These are phyloP conservation scores for Lagenorhynchus albirostris DNA, from an alignment of 2,113 vertebrate species.

Conservation along the genomic window DNA sequence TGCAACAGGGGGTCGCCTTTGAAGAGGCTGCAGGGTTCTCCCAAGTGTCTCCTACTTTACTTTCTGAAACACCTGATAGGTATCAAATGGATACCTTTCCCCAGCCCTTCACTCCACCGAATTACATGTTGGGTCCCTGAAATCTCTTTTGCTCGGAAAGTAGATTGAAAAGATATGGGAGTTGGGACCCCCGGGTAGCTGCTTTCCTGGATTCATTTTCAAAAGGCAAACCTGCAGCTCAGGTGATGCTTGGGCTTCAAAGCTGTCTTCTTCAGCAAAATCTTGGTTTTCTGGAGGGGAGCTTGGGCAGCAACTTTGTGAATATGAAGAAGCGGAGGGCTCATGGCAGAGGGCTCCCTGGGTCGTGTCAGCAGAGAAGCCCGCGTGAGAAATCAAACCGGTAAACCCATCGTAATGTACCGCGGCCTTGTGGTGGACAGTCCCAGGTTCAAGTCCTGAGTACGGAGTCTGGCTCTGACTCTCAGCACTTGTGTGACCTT, in stretches of 20 bases:
- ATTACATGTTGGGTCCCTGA: neutral
- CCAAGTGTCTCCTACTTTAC: neutral
- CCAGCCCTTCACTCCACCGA: rapidly evolving
- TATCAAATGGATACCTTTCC: neutral
- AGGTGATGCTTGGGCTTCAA: neutral
- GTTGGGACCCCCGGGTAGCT: neutral
- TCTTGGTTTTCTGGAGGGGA: neutral
- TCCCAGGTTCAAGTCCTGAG: neutral
- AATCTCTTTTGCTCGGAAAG: neutral
- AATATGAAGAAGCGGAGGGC: neutral
- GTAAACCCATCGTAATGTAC: rapidly evolving
- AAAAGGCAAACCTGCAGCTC: neutral
- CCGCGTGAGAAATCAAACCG: neutral
- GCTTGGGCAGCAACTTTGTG: neutral
- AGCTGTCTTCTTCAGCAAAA: neutral
- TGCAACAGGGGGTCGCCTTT: neutral
- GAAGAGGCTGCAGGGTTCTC: neutral
- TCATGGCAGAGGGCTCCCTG: neutral
- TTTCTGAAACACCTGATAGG: neutral
- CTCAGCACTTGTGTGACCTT: neutral
- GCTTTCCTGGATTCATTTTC: neutral
- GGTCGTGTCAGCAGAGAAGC: neutral
- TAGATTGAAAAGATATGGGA: neutral
- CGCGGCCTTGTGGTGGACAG: neutral
- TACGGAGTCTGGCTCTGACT: neutral